Conservation (phyloP, 2,888 invertebrate species). For the Bhutanitis thaidina region DNA sequence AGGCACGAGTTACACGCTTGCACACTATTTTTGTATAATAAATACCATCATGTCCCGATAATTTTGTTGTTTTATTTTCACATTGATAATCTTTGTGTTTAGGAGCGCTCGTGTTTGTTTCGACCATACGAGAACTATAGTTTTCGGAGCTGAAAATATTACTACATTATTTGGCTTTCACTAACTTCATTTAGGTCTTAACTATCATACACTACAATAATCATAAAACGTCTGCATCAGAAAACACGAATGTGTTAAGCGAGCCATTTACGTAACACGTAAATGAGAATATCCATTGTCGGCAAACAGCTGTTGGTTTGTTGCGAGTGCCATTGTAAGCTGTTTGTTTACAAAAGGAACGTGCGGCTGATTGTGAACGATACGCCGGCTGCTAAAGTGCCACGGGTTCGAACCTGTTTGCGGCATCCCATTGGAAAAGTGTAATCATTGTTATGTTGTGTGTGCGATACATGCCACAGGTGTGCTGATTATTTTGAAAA, state of each 20-base stretch:
- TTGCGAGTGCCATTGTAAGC: slow-evolving; percentile 61
- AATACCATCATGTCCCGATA: slow-evolving; percentile 77
- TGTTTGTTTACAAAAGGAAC: slow-evolving; percentile 48
- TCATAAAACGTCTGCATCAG: neutral
- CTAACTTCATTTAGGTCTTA: no score
- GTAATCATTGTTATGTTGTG: neutral
- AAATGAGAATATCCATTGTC: slow-evolving; percentile 66
- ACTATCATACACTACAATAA: no score
- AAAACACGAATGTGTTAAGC: slow-evolving; percentile 35
- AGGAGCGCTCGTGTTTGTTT: no score
- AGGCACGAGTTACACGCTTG: slow-evolving; percentile 75
- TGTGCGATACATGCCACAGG: no score
- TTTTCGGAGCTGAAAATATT: no score
- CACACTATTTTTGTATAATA: slow-evolving; percentile 81
- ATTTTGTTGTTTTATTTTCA: slow-evolving; percentile 65
- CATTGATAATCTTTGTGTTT: slow-evolving; percentile 13
- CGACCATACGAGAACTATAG: no score
- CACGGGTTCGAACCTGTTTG: slow-evolving; percentile 21
- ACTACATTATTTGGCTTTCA: no score
- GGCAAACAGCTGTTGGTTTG: slow-evolving; percentile 60
- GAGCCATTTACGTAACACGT: slow-evolving; percentile 58
- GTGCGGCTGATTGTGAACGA: slow-evolving; percentile 37
- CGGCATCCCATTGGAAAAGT: neutral
- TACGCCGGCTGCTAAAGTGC: slow-evolving; percentile 27
- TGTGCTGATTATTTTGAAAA: no score